Conservation (phyloP, 2,113 vertebrate species). For the Corvus hawaiiensis region DNA sequence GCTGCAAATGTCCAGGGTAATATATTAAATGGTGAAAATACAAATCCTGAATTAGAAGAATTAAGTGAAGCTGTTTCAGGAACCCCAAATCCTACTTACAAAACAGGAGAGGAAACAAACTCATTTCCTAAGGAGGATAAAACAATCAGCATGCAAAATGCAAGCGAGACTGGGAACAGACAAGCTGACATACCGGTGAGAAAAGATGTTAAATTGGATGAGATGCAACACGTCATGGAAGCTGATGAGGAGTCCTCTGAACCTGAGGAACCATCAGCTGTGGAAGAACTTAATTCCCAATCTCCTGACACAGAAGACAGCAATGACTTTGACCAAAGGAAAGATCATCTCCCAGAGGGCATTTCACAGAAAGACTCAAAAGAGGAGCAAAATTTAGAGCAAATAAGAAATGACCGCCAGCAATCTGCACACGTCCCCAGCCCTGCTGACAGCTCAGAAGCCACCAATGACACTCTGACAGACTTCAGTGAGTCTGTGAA, state of each 20-base stretch:
- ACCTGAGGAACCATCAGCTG: background rate
- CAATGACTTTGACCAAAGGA: background rate
- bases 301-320: background rate
- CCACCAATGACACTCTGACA: background rate
- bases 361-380: background rate
- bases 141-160: background rate
- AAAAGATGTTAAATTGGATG: background rate
- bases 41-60: background rate
- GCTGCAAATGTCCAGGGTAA: background rate
- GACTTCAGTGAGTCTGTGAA: slow-evolving; percentile 68
- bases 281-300: background rate
- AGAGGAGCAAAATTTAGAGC: background rate
- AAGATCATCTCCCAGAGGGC: background rate
- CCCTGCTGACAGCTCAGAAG: background rate
- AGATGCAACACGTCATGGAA: background rate
- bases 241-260: background rate
- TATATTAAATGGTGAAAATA: background rate
- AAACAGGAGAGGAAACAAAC: background rate
- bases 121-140: background rate
- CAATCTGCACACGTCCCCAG: background rate
- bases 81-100: background rate
- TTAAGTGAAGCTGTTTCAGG: background rate
- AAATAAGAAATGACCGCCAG: background rate
- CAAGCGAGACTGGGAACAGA: background rate
- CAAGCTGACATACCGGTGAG: background rate